phyloP scores from a whole-genome alignment of 2,797 vertebrate genomes.

The Epinephelus awoara region DNA sequence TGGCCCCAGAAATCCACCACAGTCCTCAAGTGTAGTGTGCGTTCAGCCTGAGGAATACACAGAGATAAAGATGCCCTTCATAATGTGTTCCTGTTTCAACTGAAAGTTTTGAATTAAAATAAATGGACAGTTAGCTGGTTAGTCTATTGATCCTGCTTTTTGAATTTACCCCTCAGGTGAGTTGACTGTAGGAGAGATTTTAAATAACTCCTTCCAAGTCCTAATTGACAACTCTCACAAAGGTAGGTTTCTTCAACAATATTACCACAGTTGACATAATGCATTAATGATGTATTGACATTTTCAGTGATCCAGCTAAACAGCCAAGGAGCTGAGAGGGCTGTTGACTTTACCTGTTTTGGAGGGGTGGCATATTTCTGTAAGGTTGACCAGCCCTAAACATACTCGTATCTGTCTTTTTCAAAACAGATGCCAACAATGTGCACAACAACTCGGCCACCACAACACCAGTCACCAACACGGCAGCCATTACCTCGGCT shows the following conservation, averaged over 20 bases:
- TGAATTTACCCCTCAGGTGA: constrained; percentile 86
- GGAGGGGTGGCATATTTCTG: constrained; percentile 18
- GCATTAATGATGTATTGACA: constrained; percentile 57
- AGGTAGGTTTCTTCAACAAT: constrained; percentile 80
- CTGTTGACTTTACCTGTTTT: constrained; percentile 49
- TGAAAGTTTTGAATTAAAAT: constrained; percentile 50
- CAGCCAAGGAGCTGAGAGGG: constrained; percentile 50
- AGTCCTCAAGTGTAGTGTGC: constrained; percentile 43
- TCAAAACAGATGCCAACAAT: constrained; percentile 80
- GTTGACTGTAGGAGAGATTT: constrained; percentile 86
- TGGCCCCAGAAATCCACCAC: neutral
- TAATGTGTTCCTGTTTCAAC: constrained; percentile 59
- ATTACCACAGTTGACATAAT: constrained; percentile 72
- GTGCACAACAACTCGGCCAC: constrained; percentile 82
- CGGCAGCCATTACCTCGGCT: constrained; percentile 77
- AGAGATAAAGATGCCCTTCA: constrained; percentile 43
- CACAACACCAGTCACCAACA: constrained; percentile 74
- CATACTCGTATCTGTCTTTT: constrained; percentile 7
- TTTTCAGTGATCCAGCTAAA: constrained; percentile 63
- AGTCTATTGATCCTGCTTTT: constrained; percentile 86
- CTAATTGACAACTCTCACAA: constrained; percentile 85
- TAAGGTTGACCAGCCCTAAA: neutral
- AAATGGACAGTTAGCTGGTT: constrained; percentile 71
- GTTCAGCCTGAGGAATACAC: constrained; percentile 38
- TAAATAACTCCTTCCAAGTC: constrained; percentile 87